Evolutionary conservation across 2,113 vertebrate species (phyloP), one percentile per base, ranked within the genome.

Genomic region (Myiopsitta monachus): DNA sequence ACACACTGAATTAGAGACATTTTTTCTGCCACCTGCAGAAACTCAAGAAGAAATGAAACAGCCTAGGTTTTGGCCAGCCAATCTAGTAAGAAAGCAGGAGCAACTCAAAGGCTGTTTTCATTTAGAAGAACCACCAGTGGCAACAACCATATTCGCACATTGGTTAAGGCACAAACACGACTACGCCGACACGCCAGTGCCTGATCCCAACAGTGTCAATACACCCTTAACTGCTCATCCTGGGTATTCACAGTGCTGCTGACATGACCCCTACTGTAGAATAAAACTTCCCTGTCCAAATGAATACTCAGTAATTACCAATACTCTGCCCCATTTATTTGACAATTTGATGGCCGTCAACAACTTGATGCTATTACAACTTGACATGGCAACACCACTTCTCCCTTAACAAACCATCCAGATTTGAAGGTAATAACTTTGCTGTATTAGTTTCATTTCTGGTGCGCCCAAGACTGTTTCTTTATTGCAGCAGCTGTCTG

Each of bases 221-320:
- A 21, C 2, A 1, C 18, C 43, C 43, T 74, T 41, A 44, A 3
- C 38, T 28, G 23, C 74, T 30, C 57, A 5, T 5, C 5, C 30
- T 46, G 70, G 66, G 43, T 74, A 63, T 26, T 47, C 76, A 46
- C 30, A 28, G 54, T 1, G 4, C 11, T n/a, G 38, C 47, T 54
- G 47, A n/a, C 8, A 7, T 3, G 12, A 47, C 12, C 33, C 43
- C 1, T n/a, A 2, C 0, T 22, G 17, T 22, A 54, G 39, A 66
- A 64, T 22, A 54, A 39, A 46, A 38, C 31, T 19, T 64, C 82
- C 72, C 30, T 38, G 22, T n/a, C 77, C 46, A 79, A 79, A 79
- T 7, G 13, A 64, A 62, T 24, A 43, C 14, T 26, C 13, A 23
- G 31, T 18, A 59, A 41, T 55, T 41, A 49, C 3, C 78, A 80